phyloP scores from a whole-genome alignment of 2,797 vertebrate species.

The Dromococcyx pavoninus region DNA sequence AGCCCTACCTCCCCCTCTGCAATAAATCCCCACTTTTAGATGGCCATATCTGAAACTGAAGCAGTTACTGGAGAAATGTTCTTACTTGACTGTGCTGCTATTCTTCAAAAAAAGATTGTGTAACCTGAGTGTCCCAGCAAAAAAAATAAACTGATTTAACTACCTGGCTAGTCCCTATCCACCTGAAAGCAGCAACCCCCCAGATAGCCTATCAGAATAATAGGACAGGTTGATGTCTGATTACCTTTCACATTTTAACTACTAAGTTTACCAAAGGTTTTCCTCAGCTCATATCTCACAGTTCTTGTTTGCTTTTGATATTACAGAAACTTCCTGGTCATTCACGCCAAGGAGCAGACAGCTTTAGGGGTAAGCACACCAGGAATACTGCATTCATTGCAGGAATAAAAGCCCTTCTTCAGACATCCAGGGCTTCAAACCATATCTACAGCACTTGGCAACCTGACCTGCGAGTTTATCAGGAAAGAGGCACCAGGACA shows the following conservation, averaged over 20 bases:
- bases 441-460: not conserved
- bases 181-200: not conserved
- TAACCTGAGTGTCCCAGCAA: not conserved
- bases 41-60: not conserved
- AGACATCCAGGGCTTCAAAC: not conserved
- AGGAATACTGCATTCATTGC: not conserved
- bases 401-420: slow-evolving; percentile 20
- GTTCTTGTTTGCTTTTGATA: slow-evolving; percentile 64
- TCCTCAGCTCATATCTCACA: slow-evolving; percentile 20
- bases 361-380: not conserved
- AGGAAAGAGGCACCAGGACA: not conserved
- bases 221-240: slow-evolving; percentile 10
- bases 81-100: not conserved
- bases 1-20: not conserved
- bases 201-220: not conserved
- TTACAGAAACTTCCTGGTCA: slow-evolving; percentile 59
- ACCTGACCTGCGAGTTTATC: fast-evolving
- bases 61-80: not conserved
- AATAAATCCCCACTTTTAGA: not conserved
- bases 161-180: not conserved
- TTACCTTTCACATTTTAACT: slow-evolving; percentile 60
- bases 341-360: slow-evolving; percentile 17
- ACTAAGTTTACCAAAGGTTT: slow-evolving; percentile 62
- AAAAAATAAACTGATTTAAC: not conserved
- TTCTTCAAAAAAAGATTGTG: not conserved